These are phyloP conservation scores for Chrysochloris asiatica DNA, from an alignment of 2,113 vertebrate species.

Conservation along the genomic window DNA sequence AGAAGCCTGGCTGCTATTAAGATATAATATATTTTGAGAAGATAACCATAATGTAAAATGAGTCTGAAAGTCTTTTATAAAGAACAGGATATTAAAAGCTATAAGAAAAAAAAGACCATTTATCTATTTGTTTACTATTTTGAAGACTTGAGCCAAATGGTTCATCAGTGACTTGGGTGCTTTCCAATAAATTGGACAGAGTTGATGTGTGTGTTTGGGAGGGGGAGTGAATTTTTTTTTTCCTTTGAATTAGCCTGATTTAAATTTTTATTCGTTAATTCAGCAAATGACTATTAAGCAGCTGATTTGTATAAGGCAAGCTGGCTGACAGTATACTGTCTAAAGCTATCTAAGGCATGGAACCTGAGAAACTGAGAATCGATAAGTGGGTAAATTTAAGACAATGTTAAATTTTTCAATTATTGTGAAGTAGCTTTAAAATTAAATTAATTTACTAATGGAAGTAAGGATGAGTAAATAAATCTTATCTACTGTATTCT, in stretches of 20 bases:
- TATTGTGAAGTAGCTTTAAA: conserved; percentile 32
- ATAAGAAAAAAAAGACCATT: conserved; percentile 73
- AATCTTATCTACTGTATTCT: neutral
- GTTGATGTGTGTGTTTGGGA: neutral
- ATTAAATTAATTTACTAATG: conserved; percentile 38
- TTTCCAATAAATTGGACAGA: conserved; percentile 71
- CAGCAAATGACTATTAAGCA: conserved; percentile 1
- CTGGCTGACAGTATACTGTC: neutral
- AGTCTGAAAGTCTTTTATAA: conserved; percentile 80
- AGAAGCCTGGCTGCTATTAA: conserved; percentile 74
- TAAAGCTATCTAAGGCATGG: neutral
- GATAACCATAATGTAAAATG: conserved; percentile 77
- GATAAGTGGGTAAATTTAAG: conserved; percentile 21
- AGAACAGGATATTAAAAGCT: conserved; percentile 85
- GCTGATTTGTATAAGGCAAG: conserved; percentile 11
- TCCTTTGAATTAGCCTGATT: conserved; percentile 48
- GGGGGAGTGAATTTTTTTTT: neutral
- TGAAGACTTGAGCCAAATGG: conserved; percentile 74
- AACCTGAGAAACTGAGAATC: neutral
- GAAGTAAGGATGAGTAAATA: neutral
- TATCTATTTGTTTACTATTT: conserved; percentile 78
- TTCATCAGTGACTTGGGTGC: conserved; percentile 70
- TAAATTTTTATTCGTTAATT: conserved; percentile 65
- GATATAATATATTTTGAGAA: conserved; percentile 76
- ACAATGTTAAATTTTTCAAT: neutral